phyloP scores from a whole-genome alignment of 2,113 vertebrate genomes.

The Trochalopteron elliotii region DNA sequence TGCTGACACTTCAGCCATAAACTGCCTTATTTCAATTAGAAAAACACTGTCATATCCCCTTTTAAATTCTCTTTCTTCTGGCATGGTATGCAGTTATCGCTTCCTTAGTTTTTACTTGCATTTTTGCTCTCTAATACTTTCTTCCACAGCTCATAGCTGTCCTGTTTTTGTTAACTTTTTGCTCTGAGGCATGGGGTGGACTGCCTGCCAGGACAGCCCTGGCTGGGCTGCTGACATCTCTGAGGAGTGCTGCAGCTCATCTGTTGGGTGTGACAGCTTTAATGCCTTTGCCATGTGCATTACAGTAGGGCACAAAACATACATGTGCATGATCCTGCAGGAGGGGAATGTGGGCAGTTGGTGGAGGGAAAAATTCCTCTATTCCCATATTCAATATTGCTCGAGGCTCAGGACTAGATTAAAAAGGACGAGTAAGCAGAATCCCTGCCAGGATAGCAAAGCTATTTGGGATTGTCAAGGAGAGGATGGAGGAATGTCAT shows the following conservation, averaged over 20 bases:
- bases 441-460: background rate
- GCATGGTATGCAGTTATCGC: background rate
- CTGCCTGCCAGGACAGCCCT: background rate
- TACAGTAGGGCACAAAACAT: background rate
- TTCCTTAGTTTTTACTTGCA: background rate
- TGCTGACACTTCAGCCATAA: background rate
- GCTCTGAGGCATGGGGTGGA: background rate
- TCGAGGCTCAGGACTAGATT: background rate
- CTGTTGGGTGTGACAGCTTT: background rate
- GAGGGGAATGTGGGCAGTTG: background rate
- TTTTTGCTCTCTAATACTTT: background rate
- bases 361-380: background rate
- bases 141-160: background rate
- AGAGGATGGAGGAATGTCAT: background rate
- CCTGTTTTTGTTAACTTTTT: background rate
- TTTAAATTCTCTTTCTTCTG: background rate
- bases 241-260: background rate
- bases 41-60: background rate
- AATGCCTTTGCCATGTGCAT: background rate
- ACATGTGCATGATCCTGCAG: background rate
- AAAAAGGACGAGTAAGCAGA: conserved; percentile 9
- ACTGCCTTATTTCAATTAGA: background rate
- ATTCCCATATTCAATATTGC: background rate
- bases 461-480: background rate
- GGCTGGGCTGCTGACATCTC: background rate